Conservation (phyloP, 2,888 invertebrate species). For the Julus scandinavius region DNA sequence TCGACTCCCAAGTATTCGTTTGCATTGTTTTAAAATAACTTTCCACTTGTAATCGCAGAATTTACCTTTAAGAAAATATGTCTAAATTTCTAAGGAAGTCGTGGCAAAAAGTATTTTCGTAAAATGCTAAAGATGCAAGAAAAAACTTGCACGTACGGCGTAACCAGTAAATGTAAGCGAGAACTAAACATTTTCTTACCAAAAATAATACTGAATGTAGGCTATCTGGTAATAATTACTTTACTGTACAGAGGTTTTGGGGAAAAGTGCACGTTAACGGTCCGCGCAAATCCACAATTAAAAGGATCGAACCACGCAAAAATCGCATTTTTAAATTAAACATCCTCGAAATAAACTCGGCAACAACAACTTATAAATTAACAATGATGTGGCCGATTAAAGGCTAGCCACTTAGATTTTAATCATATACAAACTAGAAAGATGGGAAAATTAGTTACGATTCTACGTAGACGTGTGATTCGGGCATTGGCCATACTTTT, state of each 20-base stretch:
- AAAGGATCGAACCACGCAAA: neutral
- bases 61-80: neutral
- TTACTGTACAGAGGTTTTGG: neutral
- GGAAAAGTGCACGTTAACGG: too few relatives aligned
- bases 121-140: neutral
- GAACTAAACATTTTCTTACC: constrained; percentile 8
- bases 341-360: too few relatives aligned
- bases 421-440: too few relatives aligned
- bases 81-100: neutral
- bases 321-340: neutral
- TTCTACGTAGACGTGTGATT: too few relatives aligned
- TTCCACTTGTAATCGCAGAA: neutral
- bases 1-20: neutral
- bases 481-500: too few relatives aligned
- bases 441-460: too few relatives aligned
- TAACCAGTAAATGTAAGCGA: neutral
- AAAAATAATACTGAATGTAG: constrained; percentile 25
- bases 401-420: too few relatives aligned
- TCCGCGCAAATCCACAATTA: neutral
- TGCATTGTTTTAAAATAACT: neutral
- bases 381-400: too few relatives aligned
- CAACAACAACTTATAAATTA: too few relatives aligned
- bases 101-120: neutral
- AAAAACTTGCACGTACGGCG: neutral
- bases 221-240: neutral